phyloP scores from a whole-genome alignment of 2,888 invertebrate genomes.

The Xestoiulus laeticollis region DNA sequence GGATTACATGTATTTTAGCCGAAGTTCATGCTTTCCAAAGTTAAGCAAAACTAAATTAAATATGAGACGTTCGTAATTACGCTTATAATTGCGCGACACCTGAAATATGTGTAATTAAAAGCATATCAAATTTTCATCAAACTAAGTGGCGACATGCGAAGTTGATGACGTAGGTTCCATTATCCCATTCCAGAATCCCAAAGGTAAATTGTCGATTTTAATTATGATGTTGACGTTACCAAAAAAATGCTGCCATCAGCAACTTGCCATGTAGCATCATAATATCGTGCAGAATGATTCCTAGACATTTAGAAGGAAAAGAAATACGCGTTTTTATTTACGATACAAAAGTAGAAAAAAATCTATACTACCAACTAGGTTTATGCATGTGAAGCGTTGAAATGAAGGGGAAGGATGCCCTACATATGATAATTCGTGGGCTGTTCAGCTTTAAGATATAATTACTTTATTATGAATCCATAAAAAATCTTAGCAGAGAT shows the following conservation, averaged over 20 bases:
- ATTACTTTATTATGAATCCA: conserved; percentile 16
- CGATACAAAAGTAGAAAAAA: not conserved
- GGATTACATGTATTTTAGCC: not conserved
- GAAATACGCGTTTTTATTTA: not conserved
- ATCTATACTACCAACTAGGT: not conserved
- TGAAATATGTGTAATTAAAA: conserved; percentile 23
- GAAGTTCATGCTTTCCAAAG: not conserved
- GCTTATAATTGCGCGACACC: not conserved
- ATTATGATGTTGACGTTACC: not conserved
- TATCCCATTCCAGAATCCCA: not conserved
- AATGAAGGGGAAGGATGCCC: not conserved
- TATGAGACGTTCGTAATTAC: not conserved
- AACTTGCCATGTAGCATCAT: not conserved
- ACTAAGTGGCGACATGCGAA: conserved; percentile 12
- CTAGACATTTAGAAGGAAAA: not conserved
- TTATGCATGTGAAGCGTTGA: not conserved
- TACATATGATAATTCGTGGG: not conserved
- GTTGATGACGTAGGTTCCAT: not conserved
- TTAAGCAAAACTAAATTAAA: not conserved
- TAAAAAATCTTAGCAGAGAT: not conserved
- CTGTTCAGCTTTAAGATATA: not conserved
- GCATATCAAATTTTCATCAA: not conserved
- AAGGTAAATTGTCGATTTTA: not conserved
- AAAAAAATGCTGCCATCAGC: not conserved
- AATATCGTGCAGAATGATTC: not conserved